Conservation (phyloP, 2,113 vertebrate genomes). For the Takifugu bimaculatus region DNA sequence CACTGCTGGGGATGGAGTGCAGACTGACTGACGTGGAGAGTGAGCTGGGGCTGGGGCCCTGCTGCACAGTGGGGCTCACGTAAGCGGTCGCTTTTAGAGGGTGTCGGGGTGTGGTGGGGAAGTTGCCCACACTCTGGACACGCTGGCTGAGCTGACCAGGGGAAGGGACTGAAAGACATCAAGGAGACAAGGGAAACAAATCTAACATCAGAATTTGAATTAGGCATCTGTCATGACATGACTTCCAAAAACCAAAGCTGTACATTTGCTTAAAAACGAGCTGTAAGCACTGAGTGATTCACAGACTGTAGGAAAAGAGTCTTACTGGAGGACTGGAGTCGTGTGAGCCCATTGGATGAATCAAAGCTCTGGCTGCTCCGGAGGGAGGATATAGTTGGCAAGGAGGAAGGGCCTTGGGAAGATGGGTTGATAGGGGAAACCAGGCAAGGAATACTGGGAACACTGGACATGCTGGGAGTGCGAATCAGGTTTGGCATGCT, state of each 20-base stretch:
- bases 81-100: constrained; percentile 95
- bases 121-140: constrained; percentile 90
- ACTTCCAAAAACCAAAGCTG: neutral
- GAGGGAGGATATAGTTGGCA: constrained; percentile 79
- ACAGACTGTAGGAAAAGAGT: constrained; percentile 16
- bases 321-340: constrained; percentile 93
- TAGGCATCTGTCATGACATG: neutral
- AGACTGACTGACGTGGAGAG: constrained; percentile 77
- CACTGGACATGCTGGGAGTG: constrained; percentile 88
- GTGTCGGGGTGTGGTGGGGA: constrained; percentile 80
- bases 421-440: constrained; percentile 64
- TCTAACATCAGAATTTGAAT: neutral
- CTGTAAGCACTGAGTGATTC: constrained; percentile 7
- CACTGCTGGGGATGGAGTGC: constrained; percentile 79
- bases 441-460: constrained; percentile 84
- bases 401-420: constrained; percentile 76
- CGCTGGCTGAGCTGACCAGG: constrained; percentile 89
- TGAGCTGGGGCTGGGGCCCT: constrained; percentile 73
- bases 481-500: constrained; percentile 94
- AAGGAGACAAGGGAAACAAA: neutral
- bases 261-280: constrained; percentile 10
- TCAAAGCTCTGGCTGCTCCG: constrained; percentile 96
- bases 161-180: constrained; percentile 80
- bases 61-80: constrained; percentile 93
- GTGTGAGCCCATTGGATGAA: constrained; percentile 85